Conservation (phyloP, 2,888 invertebrate species). For the Schizotus pectinicornis region DNA sequence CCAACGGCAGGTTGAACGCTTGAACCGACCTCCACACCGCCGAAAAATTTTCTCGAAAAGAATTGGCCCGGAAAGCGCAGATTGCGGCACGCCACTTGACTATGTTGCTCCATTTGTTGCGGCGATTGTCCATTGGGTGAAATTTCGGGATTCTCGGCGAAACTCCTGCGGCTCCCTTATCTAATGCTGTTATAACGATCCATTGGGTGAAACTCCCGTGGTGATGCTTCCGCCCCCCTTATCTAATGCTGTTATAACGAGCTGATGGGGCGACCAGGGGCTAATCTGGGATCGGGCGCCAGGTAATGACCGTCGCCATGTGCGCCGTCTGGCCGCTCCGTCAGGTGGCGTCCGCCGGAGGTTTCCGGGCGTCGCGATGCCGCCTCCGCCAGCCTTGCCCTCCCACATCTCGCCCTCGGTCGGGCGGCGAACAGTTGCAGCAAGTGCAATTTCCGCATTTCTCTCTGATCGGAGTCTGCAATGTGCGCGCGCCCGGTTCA, state of each 20-base stretch:
- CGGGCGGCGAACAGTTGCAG: constrained; percentile 33
- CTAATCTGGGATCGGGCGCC: constrained; percentile 20
- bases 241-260: constrained; percentile 16
- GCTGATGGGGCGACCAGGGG: constrained; percentile 4
- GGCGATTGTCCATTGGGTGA: too few relatives aligned
- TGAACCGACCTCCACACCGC: too few relatives aligned
- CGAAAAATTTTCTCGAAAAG: too few relatives aligned
- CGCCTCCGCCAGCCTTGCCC: constrained; percentile 35
- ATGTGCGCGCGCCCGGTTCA: constrained; percentile 37
- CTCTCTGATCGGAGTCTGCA: constrained; percentile 37
- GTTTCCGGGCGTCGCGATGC: constrained; percentile 6
- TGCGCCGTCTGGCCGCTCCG: neutral
- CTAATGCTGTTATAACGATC: constrained; percentile 16
- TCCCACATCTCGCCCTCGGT: constrained; percentile 36
- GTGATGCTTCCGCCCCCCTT: neutral
- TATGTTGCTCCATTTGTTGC: too few relatives aligned
- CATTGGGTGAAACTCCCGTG: neutral
- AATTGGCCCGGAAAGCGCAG: too few relatives aligned
- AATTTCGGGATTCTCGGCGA: too few relatives aligned
- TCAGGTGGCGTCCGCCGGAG: neutral
- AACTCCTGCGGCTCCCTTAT: neutral
- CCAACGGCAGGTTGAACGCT: neutral
- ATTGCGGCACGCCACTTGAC: too few relatives aligned
- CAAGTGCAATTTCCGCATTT: constrained; percentile 41
- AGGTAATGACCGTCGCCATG: constrained; percentile 22